A percentile compares a stretch with the other conserved stretches of the same genome.
phyloP scores from a whole-genome alignment of 2,797 vertebrate species.

The Tangara arthus region DNA sequence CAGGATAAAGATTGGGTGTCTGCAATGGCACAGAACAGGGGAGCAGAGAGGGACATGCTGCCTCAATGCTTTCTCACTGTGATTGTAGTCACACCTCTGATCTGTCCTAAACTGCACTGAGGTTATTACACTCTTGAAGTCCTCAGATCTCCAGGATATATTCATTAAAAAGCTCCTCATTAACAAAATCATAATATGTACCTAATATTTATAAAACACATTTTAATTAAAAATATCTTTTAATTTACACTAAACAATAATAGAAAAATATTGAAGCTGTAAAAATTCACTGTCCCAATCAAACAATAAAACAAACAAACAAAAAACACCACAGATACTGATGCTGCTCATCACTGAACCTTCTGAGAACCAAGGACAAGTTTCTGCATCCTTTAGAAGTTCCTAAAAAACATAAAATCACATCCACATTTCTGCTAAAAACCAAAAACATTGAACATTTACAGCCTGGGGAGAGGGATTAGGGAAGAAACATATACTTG shows the following conservation, averaged over 20 bases:
- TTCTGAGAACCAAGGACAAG: background rate
- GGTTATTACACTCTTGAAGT: background rate
- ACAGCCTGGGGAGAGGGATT: background rate
- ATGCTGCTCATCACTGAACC: background rate
- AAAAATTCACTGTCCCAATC: background rate
- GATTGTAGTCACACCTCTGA: background rate
- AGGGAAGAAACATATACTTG: background rate
- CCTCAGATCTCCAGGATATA: background rate
- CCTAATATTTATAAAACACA: background rate
- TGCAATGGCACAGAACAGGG: background rate
- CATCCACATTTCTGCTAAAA: background rate
- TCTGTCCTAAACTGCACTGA: background rate
- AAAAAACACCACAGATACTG: background rate
- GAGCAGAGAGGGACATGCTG: background rate
- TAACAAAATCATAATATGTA: background rate
- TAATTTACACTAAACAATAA: conserved; percentile 34
- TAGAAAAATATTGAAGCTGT: background rate
- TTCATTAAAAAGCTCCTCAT: background rate
- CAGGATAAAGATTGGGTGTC: background rate
- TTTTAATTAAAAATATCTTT: conserved; percentile 38
- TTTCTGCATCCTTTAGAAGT: background rate
- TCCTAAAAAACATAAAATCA: background rate
- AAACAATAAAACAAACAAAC: background rate
- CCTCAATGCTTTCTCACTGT: background rate
- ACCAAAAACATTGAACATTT: background rate